Conservation (phyloP, 2,113 vertebrate genomes). For the Saguinus imperator region DNA sequence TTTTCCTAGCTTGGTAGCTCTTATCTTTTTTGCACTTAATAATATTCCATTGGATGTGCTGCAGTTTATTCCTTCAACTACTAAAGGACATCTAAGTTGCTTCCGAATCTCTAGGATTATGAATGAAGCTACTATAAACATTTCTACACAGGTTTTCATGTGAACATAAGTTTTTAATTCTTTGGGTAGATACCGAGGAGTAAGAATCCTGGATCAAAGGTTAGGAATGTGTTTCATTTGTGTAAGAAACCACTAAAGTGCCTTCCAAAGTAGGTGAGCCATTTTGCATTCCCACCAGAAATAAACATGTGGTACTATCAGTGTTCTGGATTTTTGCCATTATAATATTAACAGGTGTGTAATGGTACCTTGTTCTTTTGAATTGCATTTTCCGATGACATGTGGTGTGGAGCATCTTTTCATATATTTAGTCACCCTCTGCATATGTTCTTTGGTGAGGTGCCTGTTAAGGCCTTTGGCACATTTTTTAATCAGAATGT, state of each 20-base stretch:
- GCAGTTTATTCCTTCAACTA: neutral
- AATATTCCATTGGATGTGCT: neutral
- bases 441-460: neutral
- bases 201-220: neutral
- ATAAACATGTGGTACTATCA: neutral
- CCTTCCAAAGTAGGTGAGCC: neutral
- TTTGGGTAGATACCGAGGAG: neutral
- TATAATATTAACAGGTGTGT: neutral
- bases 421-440: no score
- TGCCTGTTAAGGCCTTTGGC: neutral
- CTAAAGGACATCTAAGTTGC: neutral
- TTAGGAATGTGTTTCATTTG: neutral
- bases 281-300: neutral
- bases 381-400: neutral
- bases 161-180: neutral
- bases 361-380: neutral
- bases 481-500: neutral
- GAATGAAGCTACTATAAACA: neutral
- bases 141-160: neutral
- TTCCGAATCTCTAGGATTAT: neutral
- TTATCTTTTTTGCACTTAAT: neutral
- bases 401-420: neutral
- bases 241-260: neutral
- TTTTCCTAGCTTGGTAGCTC: neutral
- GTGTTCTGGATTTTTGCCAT: neutral